These are phyloP conservation scores for Rhea pennata DNA, from an alignment of 2,113 vertebrate species.

Conservation along the genomic window DNA sequence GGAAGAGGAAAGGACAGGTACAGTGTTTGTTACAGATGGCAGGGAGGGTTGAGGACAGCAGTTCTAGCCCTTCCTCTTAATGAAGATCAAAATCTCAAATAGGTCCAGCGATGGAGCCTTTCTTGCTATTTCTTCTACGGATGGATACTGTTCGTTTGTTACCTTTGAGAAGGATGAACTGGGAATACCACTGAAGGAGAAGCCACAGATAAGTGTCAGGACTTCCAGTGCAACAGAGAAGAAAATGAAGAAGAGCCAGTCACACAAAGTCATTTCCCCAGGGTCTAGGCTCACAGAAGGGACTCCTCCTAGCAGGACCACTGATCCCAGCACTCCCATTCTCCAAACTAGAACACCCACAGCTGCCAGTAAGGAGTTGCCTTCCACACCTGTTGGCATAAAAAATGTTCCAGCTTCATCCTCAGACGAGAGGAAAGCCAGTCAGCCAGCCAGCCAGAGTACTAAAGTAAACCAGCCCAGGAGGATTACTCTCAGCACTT, in stretches of 20 bases:
- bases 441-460: conserved; percentile 39
- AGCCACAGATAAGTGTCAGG: conserved; percentile 80
- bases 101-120: conserved; percentile 94
- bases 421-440: conserved; percentile 79
- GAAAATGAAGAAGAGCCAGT: conserved; percentile 81
- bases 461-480: conserved; percentile 81
- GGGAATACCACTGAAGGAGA: conserved; percentile 88
- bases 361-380: conserved; percentile 55
- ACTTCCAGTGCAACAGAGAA: conserved; percentile 81
- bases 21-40: neutral
- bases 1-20: neutral
- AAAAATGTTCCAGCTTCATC: conserved; percentile 7
- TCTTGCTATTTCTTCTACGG: conserved; percentile 94
- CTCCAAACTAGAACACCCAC: neutral
- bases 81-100: neutral
- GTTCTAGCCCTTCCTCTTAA: neutral
- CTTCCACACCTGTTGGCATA: neutral
- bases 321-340: conserved; percentile 65
- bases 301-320: conserved; percentile 1
- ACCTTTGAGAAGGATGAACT: conserved; percentile 91
- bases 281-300: conserved; percentile 59
- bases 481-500: conserved; percentile 89
- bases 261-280: conserved; percentile 56
- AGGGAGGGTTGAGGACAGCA: neutral
- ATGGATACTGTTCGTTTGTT: conserved; percentile 97